Conservation (phyloP, 2,113 vertebrate species). For the Heterochromis multidens region DNA sequence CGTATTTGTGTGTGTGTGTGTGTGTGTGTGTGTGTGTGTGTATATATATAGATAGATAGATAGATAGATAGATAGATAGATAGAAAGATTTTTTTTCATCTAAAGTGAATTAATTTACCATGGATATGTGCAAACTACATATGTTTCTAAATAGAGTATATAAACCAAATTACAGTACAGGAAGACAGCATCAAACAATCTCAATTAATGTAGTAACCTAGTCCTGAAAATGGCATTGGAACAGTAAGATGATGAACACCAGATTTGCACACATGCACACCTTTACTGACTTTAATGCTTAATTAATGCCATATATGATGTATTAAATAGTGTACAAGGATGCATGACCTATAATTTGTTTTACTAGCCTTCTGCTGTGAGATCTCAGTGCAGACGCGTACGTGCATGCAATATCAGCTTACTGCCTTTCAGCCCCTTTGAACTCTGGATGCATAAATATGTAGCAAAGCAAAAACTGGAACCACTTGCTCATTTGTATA, state of each 20-base stretch:
- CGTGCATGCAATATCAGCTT: background rate
- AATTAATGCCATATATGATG: slow-evolving; percentile 25
- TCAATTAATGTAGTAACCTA: slow-evolving; percentile 5
- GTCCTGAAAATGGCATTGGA: slow-evolving; percentile 9
- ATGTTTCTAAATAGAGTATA: background rate
- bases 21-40: background rate
- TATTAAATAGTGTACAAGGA: background rate
- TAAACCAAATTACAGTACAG: background rate
- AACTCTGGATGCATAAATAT: background rate
- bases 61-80: no score
- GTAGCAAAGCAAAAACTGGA: background rate
- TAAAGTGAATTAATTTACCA: no score
- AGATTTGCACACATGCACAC: slow-evolving; percentile 38
- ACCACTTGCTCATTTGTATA: background rate
- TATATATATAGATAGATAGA: background rate
- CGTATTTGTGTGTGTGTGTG: background rate
- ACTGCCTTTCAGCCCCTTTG: background rate
- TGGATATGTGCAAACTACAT: background rate
- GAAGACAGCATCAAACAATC: slow-evolving; percentile 5
- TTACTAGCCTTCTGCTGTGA: background rate
- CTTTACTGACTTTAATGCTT: slow-evolving; percentile 36
- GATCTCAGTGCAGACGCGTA: background rate
- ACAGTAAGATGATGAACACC: slow-evolving; percentile 25
- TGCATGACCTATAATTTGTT: background rate
- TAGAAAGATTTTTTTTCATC: no score